phyloP scores from a whole-genome alignment of 2,113 vertebrate genomes.

The Rhadina sibilatrix region DNA sequence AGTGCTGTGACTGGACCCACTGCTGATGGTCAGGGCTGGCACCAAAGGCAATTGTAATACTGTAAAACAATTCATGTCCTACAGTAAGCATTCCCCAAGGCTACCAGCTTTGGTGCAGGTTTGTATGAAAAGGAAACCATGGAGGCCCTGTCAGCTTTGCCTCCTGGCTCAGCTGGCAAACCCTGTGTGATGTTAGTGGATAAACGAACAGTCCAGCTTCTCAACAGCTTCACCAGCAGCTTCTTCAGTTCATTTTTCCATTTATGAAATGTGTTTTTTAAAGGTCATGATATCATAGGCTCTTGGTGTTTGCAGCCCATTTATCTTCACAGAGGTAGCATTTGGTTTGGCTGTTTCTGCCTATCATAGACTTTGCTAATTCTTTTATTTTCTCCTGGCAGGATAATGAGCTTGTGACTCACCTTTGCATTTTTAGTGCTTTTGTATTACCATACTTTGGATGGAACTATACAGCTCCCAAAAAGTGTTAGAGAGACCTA shows the following conservation, averaged over 20 bases:
- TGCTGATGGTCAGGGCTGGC: background rate
- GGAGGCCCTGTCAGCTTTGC: background rate
- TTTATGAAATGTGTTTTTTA: background rate
- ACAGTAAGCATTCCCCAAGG: background rate
- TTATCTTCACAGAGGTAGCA: background rate
- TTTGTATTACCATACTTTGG: background rate
- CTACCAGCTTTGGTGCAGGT: background rate
- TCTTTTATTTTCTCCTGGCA: background rate
- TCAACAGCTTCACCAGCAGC: background rate
- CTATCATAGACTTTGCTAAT: background rate
- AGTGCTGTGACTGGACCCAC: fast-evolving
- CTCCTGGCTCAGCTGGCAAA: background rate
- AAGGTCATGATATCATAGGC: background rate
- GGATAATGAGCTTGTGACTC: background rate
- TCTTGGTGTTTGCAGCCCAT: background rate
- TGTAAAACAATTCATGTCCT: background rate
- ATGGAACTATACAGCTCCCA: background rate
- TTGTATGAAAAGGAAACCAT: background rate
- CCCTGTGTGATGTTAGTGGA: background rate
- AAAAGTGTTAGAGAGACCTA: background rate
- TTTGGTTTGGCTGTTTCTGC: background rate
- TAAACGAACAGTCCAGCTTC: background rate
- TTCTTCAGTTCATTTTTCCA: background rate
- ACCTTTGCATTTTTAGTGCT: background rate
- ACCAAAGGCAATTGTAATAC: background rate